A percentile compares a stretch with the other conserved stretches of the same genome.
Conservation (phyloP, 2,888 invertebrate genomes). For the Machimus atricapillus region DNA sequence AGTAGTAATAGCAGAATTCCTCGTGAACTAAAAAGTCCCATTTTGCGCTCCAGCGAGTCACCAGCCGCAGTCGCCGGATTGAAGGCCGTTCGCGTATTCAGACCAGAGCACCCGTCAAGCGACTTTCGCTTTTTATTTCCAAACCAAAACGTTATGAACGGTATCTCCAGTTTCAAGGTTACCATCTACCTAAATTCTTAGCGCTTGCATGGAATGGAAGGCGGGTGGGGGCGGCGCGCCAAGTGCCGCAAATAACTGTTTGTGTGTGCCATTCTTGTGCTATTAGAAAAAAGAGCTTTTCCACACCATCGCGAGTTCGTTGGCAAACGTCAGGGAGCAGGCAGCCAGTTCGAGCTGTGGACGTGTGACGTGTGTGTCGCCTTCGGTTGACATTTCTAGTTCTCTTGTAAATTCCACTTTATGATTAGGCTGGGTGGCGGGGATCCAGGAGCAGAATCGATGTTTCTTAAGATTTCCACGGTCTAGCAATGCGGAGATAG, state of each 20-base stretch:
- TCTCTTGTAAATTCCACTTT: not conserved
- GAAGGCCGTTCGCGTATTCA: not conserved
- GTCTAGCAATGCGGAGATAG: conserved; percentile 1
- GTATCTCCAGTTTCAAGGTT: conserved; percentile 16
- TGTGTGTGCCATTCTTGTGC: not conserved
- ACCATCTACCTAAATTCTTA: conserved; percentile 6
- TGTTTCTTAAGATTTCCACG: not conserved
- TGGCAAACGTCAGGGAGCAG: not conserved
- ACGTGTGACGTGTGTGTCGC: not conserved
- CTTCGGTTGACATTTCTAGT: not conserved
- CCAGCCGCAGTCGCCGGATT: not conserved
- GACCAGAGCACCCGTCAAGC: not conserved
- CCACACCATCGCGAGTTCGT: not conserved
- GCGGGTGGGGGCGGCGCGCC: not conserved
- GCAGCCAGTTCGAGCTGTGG: not conserved
- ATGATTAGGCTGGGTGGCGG: not conserved
- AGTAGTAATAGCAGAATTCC: not conserved
- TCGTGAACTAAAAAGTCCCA: not conserved
- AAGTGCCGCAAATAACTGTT: not conserved
- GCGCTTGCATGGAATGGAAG: not conserved
- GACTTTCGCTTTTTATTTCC: conserved; percentile 16
- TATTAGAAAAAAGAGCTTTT: not conserved
- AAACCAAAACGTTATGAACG: not conserved
- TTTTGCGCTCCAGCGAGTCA: not conserved
- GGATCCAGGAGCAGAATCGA: not conserved